Evolutionary conservation across 2,797 vertebrate genomes (phyloP), one percentile per base, ranked within the genome.

Genomic region (Cichlasoma orientale): DNA sequence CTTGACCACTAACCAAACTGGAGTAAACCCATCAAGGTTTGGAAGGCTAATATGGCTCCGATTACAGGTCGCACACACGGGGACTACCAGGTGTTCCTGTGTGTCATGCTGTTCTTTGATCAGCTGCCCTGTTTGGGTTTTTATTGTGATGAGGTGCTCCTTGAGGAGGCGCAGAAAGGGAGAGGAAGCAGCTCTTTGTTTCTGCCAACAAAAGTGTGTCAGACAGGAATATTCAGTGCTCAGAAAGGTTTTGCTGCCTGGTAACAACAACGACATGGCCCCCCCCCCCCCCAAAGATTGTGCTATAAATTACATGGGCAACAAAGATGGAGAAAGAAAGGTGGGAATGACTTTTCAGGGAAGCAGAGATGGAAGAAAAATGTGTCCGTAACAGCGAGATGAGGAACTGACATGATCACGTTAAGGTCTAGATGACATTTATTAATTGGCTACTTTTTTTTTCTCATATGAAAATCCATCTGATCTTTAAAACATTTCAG

Each of bases 181-280:
- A 79, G 25, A 78, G 78, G 82, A 83, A 87, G 73, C 63, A 33
- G 66, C 55, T 82, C 76, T 85, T 89, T 89, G 74, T 87, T 75
- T 84, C 74, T 78, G 80, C 84, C 81, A 83, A 33, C 66, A 83
- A 61, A 84, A 81, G 69, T 86, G n/a, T 89, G 86, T 89, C 82
- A 88, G 76, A 80, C 80, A 82, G 86, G 58, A 87, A 78, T 68
- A 78, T 78, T 84, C 52, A 41, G 75, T 4, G 4, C 72, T 80
- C 66, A 3, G 54, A 72, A 75, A 88, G 69, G 82, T 50, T 78
- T 55, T 10, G 14, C 78, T 72, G 72, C 75, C 68, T 86, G 41
- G 86, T 85, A 83, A 72, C 70, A 36, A 13, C n/a, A n/a, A n/a
- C n/a, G n/a, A 59, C 2, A 18, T 59, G 47, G 41, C 47, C 16